Percentiles rank a stretch among this genome's conserved stretches.
Evolutionary conservation across 2,113 vertebrate genomes (phyloP).

Genomic region (Hydropotes inermis): DNA sequence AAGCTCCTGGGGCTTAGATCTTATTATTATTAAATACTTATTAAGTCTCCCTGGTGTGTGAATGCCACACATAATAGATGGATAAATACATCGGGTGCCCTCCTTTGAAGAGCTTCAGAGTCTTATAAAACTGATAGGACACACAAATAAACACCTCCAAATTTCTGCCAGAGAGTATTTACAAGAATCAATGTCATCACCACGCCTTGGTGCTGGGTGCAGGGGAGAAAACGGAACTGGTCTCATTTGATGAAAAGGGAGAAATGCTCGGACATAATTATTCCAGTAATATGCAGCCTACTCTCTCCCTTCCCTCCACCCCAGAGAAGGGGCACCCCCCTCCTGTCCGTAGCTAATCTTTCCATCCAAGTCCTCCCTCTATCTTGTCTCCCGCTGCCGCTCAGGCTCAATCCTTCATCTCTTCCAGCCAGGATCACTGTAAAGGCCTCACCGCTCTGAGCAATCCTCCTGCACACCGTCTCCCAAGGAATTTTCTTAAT

Average conservation of each 20-base stretch:
- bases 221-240: not conserved
- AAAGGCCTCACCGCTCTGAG: not conserved
- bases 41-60: slow-evolving; percentile 28
- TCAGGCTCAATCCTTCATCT: not conserved
- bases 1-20: slow-evolving; percentile 11
- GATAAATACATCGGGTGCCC: not conserved
- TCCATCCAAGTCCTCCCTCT: not conserved
- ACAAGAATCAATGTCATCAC: not conserved
- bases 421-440: not conserved
- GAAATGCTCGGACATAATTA: not conserved
- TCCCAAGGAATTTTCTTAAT: not conserved
- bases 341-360: not conserved
- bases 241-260: not conserved
- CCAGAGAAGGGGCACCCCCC: not conserved
- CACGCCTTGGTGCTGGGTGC: not conserved
- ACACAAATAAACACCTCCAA: not conserved
- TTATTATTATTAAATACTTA: slow-evolving; percentile 58
- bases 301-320: not conserved
- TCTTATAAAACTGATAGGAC: slow-evolving; percentile 15
- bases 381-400: not conserved
- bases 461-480: not conserved
- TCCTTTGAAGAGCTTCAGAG: slow-evolving; percentile 31
- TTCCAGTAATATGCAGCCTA: not conserved
- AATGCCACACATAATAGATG: not conserved
- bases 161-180: not conserved